Percentiles rank a stretch among this genome's conserved stretches.
Conservation (phyloP, 2,113 vertebrate genomes). For the Syngnathus floridae region DNA sequence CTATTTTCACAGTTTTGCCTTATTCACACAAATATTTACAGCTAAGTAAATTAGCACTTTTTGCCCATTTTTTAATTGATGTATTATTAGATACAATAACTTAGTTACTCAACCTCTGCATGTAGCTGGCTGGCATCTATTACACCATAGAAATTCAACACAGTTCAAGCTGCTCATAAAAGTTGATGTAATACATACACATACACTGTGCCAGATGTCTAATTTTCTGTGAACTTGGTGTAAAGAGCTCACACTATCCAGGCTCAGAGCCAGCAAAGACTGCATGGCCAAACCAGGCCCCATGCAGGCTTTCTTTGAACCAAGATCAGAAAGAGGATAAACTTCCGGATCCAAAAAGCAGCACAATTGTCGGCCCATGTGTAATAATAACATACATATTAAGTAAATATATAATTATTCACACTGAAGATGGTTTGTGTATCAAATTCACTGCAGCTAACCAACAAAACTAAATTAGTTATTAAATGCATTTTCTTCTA, state of each 20-base stretch:
- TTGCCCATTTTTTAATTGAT: not conserved
- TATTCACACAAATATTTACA: not conserved
- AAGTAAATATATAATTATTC: too few species aligned
- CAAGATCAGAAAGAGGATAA: conserved; percentile 13
- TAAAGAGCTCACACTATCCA: conserved; percentile 20
- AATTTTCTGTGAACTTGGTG: conserved; percentile 51
- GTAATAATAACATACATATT: not conserved
- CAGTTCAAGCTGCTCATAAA: not conserved
- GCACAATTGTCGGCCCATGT: too few species aligned
- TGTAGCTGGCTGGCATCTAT: not conserved
- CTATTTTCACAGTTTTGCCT: not conserved
- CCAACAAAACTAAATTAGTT: conserved; percentile 9
- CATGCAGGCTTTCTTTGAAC: conserved; percentile 27
- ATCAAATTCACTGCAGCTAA: conserved; percentile 25
- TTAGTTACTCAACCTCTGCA: not conserved
- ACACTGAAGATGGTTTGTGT: not conserved
- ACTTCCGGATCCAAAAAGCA: too few species aligned
- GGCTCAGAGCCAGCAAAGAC: conserved; percentile 22
- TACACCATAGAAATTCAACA: too few species aligned
- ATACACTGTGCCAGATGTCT: conserved; percentile 39
- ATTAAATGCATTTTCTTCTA: conserved; percentile 2
- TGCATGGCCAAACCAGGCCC: conserved; percentile 14
- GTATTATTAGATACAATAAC: not conserved
- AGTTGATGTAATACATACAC: conserved; percentile 1
- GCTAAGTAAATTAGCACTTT: not conserved